These are phyloP conservation scores for Leucoraja erinaceus DNA, from an alignment of 2,113 vertebrate genomes.

Conservation along the genomic window DNA sequence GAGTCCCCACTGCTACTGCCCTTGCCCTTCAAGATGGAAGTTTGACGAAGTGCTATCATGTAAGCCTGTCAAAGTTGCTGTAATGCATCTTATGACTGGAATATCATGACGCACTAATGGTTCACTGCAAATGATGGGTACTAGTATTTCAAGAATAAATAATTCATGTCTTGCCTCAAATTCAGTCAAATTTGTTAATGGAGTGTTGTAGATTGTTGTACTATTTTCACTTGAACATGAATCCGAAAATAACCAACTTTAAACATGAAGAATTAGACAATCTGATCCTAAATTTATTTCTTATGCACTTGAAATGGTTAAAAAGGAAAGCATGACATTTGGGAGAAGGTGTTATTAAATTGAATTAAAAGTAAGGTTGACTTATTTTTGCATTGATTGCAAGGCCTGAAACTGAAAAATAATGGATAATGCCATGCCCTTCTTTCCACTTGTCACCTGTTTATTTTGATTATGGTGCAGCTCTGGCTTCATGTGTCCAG, in stretches of 20 bases:
- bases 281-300: neutral
- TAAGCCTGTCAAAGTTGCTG: too few species aligned
- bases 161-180: neutral
- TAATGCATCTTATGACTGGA: too few species aligned
- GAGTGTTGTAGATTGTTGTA: neutral
- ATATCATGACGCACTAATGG: too few species aligned
- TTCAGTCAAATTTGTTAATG: neutral
- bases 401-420: neutral
- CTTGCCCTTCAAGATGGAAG: too few species aligned
- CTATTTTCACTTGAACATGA: neutral
- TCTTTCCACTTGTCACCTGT: neutral
- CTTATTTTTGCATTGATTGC: neutral
- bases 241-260: neutral
- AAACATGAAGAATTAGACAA: neutral
- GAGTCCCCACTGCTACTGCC: too few species aligned
- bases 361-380: neutral
- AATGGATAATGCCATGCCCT: neutral
- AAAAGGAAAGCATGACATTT: neutral
- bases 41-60: too few species aligned
- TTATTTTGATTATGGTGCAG: neutral
- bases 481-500: neutral
- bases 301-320: neutral
- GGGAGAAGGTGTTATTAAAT: neutral
- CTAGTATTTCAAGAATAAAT: neutral
- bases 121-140: too few species aligned